Conservation (phyloP, 1,140 invertebrate genomes). For the Asbolus verrucosus region DNA sequence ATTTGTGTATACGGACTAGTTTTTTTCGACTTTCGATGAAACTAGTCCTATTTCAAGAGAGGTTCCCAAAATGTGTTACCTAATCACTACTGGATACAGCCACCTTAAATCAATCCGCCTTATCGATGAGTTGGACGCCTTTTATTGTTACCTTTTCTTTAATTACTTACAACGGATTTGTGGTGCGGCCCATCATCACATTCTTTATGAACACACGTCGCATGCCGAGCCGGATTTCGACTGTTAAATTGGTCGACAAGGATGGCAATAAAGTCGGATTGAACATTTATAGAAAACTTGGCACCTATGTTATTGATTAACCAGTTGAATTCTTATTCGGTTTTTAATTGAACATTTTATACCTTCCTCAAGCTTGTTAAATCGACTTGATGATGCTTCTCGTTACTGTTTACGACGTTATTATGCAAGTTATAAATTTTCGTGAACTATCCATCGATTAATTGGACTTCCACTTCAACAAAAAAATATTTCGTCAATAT, state of each 20-base stretch:
- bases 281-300: constrained; percentile 56
- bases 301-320: constrained; percentile 53
- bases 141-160: constrained; percentile 60
- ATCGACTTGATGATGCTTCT: constrained; percentile 37
- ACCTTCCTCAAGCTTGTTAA: constrained; percentile 27
- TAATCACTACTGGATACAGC: constrained; percentile 58
- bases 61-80: constrained; percentile 49
- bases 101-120: constrained; percentile 58
- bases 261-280: constrained; percentile 52
- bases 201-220: neutral
- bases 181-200: constrained; percentile 5
- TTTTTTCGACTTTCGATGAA: neutral
- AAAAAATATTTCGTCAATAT: neutral
- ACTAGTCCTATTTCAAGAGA: constrained; percentile 15
- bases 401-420: constrained; percentile 36
- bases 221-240: constrained; percentile 13
- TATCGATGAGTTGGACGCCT: constrained; percentile 53
- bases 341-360: constrained; percentile 37
- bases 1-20: neutral
- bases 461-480: constrained; percentile 26
- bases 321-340: constrained; percentile 39
- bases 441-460: constrained; percentile 37
- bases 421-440: constrained; percentile 37
- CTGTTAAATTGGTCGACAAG: constrained; percentile 45
- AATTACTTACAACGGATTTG: constrained; percentile 55